phyloP scores from a whole-genome alignment of 2,888 invertebrate species.

The Lasioglossum pauxillum region DNA sequence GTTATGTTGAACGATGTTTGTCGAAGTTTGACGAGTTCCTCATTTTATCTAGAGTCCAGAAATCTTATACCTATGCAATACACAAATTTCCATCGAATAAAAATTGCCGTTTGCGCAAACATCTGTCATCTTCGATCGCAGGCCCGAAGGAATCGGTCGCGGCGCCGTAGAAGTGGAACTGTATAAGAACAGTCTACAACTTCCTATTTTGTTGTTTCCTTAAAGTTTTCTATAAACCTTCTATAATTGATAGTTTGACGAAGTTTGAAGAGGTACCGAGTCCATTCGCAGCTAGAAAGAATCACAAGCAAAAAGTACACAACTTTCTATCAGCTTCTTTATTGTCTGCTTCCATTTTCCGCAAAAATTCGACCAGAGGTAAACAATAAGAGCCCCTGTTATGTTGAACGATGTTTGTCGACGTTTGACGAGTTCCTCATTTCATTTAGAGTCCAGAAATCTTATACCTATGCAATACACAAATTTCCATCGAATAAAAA shows the following conservation, averaged over 20 bases:
- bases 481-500: neutral
- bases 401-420: neutral
- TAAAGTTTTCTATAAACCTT: neutral
- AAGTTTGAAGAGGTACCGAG: neutral
- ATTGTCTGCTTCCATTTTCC: neutral
- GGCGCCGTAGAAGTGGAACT: no score
- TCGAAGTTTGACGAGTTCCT: no score
- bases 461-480: neutral
- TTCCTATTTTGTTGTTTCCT: neutral
- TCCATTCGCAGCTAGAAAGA: neutral
- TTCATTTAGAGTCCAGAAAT: neutral
- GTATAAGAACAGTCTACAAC: no score
- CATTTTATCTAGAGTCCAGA: no score
- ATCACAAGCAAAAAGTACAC: neutral
- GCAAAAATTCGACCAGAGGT: neutral
- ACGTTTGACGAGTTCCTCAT: neutral
- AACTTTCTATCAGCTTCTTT: neutral
- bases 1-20: no score
- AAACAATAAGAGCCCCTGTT: neutral
- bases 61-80: no score
- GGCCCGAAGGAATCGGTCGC: no score
- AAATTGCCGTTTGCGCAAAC: no score
- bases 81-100: no score
- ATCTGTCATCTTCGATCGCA: no score
- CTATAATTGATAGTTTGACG: neutral